Conservation (phyloP, 2,888 invertebrate genomes). For the Kryphioiulus occultus region DNA sequence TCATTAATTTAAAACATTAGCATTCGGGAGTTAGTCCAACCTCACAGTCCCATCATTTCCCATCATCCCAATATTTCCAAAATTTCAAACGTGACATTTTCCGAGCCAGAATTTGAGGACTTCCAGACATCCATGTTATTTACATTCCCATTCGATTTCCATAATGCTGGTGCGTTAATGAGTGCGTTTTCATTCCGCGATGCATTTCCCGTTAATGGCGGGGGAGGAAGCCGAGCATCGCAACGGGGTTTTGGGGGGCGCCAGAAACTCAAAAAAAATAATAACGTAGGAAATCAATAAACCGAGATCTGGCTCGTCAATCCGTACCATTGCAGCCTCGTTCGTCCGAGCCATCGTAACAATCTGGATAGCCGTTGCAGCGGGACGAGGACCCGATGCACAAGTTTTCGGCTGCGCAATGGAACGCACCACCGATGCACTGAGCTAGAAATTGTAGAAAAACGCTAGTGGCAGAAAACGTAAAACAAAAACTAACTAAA, state of each 20-base stretch:
- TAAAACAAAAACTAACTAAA: neutral
- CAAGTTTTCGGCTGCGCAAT: neutral
- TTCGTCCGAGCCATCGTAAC: slow-evolving; percentile 45
- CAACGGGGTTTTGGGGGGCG: neutral
- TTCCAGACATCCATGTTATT: too few species aligned
- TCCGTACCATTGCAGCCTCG: neutral
- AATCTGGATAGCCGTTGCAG: slow-evolving; percentile 30
- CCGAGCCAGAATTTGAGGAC: too few species aligned
- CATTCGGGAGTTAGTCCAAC: too few species aligned
- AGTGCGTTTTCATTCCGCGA: too few species aligned
- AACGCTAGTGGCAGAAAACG: neutral
- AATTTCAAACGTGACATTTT: too few species aligned
- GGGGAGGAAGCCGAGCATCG: neutral
- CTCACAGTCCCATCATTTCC: too few species aligned
- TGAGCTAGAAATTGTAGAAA: neutral
- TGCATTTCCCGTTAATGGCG: too few species aligned
- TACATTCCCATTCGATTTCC: too few species aligned
- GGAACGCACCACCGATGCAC: neutral
- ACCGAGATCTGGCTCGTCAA: neutral
- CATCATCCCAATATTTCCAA: too few species aligned
- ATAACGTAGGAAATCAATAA: neutral
- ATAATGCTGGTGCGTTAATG: too few species aligned
- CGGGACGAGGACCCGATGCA: slow-evolving; percentile 39
- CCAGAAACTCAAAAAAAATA: neutral
- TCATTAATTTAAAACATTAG: too few species aligned